These are phyloP conservation scores for Caenorhabditis uteleia DNA, from an alignment of 2,888 invertebrate species.

Conservation along the genomic window DNA sequence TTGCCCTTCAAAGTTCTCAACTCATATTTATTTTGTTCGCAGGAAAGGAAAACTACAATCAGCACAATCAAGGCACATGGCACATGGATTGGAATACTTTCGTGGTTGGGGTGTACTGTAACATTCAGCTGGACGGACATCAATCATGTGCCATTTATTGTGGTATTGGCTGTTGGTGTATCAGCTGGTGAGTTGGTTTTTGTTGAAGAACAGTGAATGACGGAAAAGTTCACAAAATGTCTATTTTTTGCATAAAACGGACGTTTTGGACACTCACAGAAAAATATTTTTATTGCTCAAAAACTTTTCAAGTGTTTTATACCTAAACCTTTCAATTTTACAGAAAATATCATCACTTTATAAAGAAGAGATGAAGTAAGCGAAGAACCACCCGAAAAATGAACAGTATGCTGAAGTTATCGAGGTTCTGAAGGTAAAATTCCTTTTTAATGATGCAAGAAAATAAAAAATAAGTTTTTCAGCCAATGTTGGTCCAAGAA, in stretches of 20 bases:
- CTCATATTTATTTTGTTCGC: no score
- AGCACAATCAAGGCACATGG: no score
- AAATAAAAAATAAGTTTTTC: neutral
- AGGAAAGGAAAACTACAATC: no score
- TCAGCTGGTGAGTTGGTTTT: slow-evolving; percentile 38
- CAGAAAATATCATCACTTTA: slow-evolving; percentile 34
- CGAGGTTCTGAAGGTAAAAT: slow-evolving; percentile 31
- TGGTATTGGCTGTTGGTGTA: slow-evolving; percentile 35
- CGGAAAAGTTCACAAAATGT: no score
- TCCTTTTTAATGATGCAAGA: no score
- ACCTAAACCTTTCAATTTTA: neutral
- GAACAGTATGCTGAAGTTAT: slow-evolving; percentile 37
- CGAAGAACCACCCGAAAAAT: slow-evolving; percentile 22
- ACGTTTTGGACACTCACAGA: no score
- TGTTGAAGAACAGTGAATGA: no score
- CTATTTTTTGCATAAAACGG: no score
- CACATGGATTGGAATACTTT: slow-evolving; percentile 22
- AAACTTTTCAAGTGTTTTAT: no score
- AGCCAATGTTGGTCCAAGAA: no score
- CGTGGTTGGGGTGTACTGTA: slow-evolving; percentile 42
- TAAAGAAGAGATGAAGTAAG: slow-evolving; percentile 43
- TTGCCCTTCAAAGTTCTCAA: no score
- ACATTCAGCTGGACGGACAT: slow-evolving; percentile 37
- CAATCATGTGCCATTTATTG: slow-evolving; percentile 33
- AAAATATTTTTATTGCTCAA: no score